A percentile compares a stretch with the other conserved stretches of the same genome.
Evolutionary conservation across 2,888 invertebrate genomes (phyloP).

Genomic region (Protonemura montana): DNA sequence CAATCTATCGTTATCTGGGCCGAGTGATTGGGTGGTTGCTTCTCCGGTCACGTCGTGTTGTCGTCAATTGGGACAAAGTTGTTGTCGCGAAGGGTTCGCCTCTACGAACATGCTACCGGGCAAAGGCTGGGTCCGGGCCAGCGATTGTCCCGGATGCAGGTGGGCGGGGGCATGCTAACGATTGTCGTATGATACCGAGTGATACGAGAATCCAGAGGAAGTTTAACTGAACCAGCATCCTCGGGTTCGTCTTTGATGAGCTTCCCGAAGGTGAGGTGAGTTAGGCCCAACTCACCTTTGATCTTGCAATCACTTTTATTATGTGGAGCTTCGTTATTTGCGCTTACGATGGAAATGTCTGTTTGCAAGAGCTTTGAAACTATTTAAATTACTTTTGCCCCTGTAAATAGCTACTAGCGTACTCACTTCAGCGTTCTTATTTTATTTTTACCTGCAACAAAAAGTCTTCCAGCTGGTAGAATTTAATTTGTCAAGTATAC

Average conservation of each 20-base stretch:
- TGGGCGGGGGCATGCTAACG: background rate
- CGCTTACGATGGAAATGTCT: background rate
- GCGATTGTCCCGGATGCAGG: background rate
- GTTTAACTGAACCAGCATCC: background rate
- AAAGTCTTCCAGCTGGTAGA: background rate
- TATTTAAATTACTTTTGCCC: background rate
- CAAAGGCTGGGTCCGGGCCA: too few species aligned
- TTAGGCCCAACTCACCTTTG: background rate
- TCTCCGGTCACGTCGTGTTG: background rate
- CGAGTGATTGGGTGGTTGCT: background rate
- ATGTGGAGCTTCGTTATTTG: background rate
- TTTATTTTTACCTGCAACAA: background rate
- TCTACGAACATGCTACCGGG: background rate
- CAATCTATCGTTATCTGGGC: background rate
- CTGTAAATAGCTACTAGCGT: background rate
- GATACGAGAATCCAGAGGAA: background rate
- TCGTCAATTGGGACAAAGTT: background rate
- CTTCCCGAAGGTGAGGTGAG: too few species aligned
- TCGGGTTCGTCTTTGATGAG: constrained; percentile 7
- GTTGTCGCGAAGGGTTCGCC: background rate
- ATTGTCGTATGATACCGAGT: background rate
- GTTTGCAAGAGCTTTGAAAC: background rate
- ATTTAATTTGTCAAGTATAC: background rate
- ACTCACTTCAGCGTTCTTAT: background rate
- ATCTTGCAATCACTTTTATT: background rate